Percentiles rank a stretch among this genome's conserved stretches.
phyloP scores from a whole-genome alignment of 2,113 vertebrate species.

The Nycticryphes semicollaris region DNA sequence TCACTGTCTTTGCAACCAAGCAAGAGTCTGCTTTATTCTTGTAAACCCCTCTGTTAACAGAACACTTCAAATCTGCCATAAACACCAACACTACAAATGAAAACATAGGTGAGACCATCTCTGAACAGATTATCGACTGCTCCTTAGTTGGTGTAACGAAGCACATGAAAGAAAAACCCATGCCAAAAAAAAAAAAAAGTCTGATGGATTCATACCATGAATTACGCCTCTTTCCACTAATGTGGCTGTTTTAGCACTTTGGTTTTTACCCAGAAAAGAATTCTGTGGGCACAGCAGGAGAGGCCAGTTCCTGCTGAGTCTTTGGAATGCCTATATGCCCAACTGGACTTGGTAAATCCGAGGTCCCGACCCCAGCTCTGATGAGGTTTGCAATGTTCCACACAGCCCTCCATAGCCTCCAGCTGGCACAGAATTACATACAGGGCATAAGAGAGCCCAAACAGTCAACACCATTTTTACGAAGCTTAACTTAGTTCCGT shows the following conservation, averaged over 20 bases:
- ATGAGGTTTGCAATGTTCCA: neutral
- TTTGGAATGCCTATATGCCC: neutral
- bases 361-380: neutral
- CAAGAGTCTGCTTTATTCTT: neutral
- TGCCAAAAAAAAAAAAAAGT: neutral
- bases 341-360: neutral
- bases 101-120: neutral
- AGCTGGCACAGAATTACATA: neutral
- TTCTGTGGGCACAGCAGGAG: neutral
- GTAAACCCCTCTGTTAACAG: neutral
- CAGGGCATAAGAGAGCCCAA: neutral
- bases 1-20: neutral
- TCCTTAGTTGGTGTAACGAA: neutral
- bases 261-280: neutral
- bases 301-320: neutral
- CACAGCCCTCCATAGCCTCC: neutral
- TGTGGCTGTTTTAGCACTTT: fast-evolving
- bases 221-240: neutral
- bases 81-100: neutral
- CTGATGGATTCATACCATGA: neutral
- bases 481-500: neutral
- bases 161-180: neutral
- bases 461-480: neutral
- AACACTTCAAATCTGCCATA: neutral
- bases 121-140: neutral